phyloP scores from a whole-genome alignment of 2,797 vertebrate species.

The Liasis olivaceus region DNA sequence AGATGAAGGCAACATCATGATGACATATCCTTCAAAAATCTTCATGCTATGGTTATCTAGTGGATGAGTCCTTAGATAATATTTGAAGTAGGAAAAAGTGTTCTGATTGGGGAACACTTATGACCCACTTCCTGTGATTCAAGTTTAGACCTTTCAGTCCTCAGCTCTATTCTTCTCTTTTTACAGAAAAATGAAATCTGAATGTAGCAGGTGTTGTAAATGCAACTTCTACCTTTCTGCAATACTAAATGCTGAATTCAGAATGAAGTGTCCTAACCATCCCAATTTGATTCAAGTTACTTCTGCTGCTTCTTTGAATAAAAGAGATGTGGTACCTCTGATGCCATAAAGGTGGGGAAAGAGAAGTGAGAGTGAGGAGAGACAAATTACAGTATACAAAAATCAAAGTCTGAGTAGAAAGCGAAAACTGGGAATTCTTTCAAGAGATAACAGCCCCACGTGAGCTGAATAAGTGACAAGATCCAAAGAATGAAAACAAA shows the following conservation, averaged over 20 bases:
- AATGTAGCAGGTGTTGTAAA: not conserved
- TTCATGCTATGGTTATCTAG: not conserved
- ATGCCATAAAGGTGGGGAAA: not conserved
- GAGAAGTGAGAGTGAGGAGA: not conserved
- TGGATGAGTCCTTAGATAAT: not conserved
- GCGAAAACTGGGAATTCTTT: not conserved
- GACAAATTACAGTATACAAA: not conserved
- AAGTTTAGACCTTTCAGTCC: not conserved
- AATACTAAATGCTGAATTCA: not conserved
- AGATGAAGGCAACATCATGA: not conserved
- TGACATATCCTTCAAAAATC: not conserved
- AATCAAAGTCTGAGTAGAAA: not conserved
- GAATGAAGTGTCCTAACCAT: not conserved
- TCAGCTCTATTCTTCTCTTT: not conserved
- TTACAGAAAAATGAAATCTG: not conserved
- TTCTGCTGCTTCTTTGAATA: not conserved
- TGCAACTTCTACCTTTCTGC: not conserved
- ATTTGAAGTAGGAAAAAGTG: not conserved
- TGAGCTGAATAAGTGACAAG: not conserved
- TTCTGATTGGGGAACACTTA: not conserved
- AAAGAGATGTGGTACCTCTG: not conserved
- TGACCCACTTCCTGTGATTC: not conserved
- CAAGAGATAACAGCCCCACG: not conserved
- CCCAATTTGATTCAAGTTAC: not conserved
- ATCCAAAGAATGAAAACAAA: not conserved